Conservation (phyloP, 2,888 invertebrate genomes). For the Eupelmus urozonus region DNA sequence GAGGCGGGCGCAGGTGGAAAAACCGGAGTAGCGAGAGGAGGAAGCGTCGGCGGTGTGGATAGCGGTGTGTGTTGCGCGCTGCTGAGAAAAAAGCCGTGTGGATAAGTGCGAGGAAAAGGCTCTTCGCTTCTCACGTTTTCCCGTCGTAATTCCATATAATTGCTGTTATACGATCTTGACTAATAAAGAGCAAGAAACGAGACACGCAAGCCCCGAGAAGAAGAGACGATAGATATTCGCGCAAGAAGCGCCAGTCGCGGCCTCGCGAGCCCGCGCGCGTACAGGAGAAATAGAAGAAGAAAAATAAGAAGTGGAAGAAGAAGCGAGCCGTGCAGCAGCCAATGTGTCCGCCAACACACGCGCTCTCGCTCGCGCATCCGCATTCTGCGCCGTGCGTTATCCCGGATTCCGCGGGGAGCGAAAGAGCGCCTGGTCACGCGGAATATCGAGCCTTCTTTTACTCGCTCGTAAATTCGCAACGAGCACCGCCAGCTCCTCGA, state of each 20-base stretch:
- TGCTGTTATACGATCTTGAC: constrained; percentile 66
- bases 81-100: constrained; percentile 17
- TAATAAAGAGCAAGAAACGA: constrained; percentile 66
- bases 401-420: constrained; percentile 55
- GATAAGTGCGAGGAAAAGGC: constrained; percentile 19
- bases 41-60: neutral
- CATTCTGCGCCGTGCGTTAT: constrained; percentile 58
- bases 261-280: too few relatives aligned
- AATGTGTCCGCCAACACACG: constrained; percentile 42
- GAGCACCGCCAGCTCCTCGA: neutral
- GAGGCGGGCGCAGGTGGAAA: neutral
- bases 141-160: constrained; percentile 66
- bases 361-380: constrained; percentile 46
- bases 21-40: neutral
- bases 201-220: constrained; percentile 45
- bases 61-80: too few relatives aligned
- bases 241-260: constrained; percentile 30
- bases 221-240: neutral
- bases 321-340: constrained; percentile 7
- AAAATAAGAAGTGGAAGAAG: neutral
- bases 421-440: constrained; percentile 41
- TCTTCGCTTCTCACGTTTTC: constrained; percentile 51
- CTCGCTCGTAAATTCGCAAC: constrained; percentile 45
- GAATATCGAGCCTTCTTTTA: constrained; percentile 49
- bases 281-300: constrained; percentile 4